Evolutionary conservation across 2,113 vertebrate genomes (phyloP), one percentile per base, ranked within the genome.

Genomic region (Zosterops pallidus): DNA sequence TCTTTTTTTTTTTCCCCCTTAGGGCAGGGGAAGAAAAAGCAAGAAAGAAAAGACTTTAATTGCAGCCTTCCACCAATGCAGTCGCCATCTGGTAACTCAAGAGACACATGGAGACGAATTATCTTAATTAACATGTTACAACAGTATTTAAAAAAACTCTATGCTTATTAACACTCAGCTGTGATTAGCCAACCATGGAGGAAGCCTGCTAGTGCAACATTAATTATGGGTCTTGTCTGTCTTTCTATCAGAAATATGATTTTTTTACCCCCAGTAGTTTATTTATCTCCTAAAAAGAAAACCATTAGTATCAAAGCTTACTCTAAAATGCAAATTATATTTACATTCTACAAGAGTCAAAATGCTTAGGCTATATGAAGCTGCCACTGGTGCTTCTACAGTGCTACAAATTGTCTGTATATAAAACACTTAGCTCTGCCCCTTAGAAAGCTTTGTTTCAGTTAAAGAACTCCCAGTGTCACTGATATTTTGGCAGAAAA

Each of bases 121-220:
- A 97, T 97, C 96, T 97, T 98, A 98, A 98, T 98, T 97, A 98
- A 98, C 96, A 97, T 91, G 96, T 97, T 97, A 96, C 96, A 97
- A 97, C 69, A 96, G 93, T 97, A 96, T 92, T 93, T 94, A 44
- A 96, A 97, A 95, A 94, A 96, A 53, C 80, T 94, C 60, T 60
- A 76, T 63, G 95, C 96, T 95, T 97, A 97, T 97, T 98, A 97
- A 93, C 93, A 91, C 96, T 95, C 96, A 84, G 95, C 93, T 81
- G 85, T 74, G 92, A 96, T 97, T 96, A 97, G 95, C 74, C 94
- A 95, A 69, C 70, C 97, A 96, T 4, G 8, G 81, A 90, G 89
- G 89, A 96, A 94, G 92, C 63, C 63, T 74, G 42, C 56, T 90
- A 97, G 82, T 57, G 67, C 88, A 94, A 93, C 83, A 93, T 60